Evolutionary conservation across 2,888 invertebrate genomes (phyloP), one percentile per base, ranked within the genome.

Genomic region (Anthrax anthrax): DNA sequence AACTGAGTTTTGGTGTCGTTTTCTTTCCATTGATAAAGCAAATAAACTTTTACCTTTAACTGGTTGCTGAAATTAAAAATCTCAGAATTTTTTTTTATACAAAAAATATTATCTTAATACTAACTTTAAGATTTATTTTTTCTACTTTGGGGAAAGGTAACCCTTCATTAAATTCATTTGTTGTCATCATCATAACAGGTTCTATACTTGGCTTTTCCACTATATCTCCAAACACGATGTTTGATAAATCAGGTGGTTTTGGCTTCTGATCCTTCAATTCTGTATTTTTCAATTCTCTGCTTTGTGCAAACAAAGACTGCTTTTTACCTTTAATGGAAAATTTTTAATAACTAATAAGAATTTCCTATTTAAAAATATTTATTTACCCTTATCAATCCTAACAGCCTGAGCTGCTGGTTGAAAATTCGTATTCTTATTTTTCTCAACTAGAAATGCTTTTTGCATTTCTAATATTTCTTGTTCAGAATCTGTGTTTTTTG

Each of bases 391-490:
- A 1, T 60, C 56, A n/a, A 60, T 46, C 48, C 57, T 62, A 53
- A 64, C 74, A 70, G 49, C 71, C 58, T 75, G 75, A 1, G 81
- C 83, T 0, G 84, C 74, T 3, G 81, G 77, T 49, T 74, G 70
- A 44, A 77, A 63, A 42, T 68, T 67, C 23, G 72, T 70, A 54
- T 75, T 74, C 49, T 72, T 72, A 12, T 62, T 59, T 50, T 73
- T 74, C 52, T 78, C 71, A 37, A 62, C 69, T 18, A 80, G 61
- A 60, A 81, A 87, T 52, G 81, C 80, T 55, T 79, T 75, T 60
- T 87, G 84, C 75, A 84, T 76, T 47, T 73, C 74, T 18, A 86
- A 67, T 36, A 87, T 72, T 58, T 86, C 85, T 16, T 82, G 79
- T 56, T 87, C 85, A 38, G 72, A 74, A 60, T 86, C 86, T 6